These are phyloP conservation scores for Esperia sulphurella DNA, from an alignment of 2,888 invertebrate species.

Conservation along the genomic window DNA sequence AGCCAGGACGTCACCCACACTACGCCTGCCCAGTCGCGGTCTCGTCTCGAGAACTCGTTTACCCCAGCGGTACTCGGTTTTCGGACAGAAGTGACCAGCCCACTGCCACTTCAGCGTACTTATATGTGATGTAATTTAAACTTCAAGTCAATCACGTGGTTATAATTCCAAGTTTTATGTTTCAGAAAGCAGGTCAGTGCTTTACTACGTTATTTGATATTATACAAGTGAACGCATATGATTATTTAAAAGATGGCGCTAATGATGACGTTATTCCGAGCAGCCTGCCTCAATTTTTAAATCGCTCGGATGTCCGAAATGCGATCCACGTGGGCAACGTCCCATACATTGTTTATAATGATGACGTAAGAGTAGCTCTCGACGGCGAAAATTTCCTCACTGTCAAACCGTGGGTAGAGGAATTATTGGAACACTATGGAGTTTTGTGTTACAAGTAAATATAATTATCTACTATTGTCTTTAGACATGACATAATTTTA, in stretches of 20 bases:
- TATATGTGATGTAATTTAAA: too few relatives aligned
- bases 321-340: constrained; percentile 1
- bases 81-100: too few relatives aligned
- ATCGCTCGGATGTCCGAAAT: not conserved
- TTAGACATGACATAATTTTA: too few relatives aligned
- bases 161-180: not conserved
- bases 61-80: too few relatives aligned
- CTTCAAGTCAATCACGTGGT: too few relatives aligned
- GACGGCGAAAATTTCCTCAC: not conserved
- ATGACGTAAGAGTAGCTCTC: not conserved
- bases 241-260: not conserved
- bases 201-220: not conserved
- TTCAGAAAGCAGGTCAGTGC: not conserved
- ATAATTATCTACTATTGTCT: not conserved
- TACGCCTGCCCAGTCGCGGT: too few relatives aligned
- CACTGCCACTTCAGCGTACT: too few relatives aligned
- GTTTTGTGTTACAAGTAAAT: constrained; percentile 20
- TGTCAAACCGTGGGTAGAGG: constrained; percentile 21
- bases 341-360: not conserved
- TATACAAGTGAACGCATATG: not conserved
- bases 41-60: too few relatives aligned
- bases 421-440: constrained; percentile 21
- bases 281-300: not conserved
- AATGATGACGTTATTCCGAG: not conserved
- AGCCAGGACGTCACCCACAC: too few relatives aligned